These are phyloP conservation scores for Drosophila neutralis DNA, from an alignment of 2,888 invertebrate genomes.

Conservation along the genomic window DNA sequence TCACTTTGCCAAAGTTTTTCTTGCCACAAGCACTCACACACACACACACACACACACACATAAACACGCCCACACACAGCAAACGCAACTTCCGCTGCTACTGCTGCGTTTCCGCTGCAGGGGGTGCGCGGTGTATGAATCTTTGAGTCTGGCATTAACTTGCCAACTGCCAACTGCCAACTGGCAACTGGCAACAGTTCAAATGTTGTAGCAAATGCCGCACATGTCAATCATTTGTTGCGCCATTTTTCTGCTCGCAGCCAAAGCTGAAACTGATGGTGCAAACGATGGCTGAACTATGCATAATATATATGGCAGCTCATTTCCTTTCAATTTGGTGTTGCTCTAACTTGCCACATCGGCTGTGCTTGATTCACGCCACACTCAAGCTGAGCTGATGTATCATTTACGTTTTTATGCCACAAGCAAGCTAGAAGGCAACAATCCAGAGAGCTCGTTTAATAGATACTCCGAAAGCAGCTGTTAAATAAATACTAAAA, in stretches of 20 bases:
- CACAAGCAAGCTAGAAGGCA: background rate
- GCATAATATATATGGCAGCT: conserved; percentile 70
- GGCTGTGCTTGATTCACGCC: conserved; percentile 27
- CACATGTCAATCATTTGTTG: conserved; percentile 83
- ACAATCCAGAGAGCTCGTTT: background rate
- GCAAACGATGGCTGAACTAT: conserved; percentile 35
- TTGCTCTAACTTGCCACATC: conserved; percentile 8
- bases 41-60: conserved; percentile 21
- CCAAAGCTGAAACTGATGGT: conserved; percentile 45
- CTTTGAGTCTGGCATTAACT: conserved; percentile 47
- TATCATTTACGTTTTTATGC: conserved; percentile 8
- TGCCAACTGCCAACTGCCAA: conserved; percentile 41
- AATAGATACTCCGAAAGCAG: background rate
- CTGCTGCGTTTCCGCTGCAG: conserved; percentile 65
- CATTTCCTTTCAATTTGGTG: conserved; percentile 52
- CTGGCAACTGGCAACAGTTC: conserved; percentile 49
- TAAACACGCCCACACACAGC: conserved; percentile 23
- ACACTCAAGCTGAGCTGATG: background rate
- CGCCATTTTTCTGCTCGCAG: conserved; percentile 65
- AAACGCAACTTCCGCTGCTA: conserved; percentile 59
- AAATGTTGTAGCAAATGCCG: conserved; percentile 61
- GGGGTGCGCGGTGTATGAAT: conserved; percentile 30
- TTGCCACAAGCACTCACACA: conserved; percentile 32
- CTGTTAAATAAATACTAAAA: background rate
- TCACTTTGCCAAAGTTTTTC: conserved; percentile 79